Evolutionary conservation across 1,140 invertebrate genomes (phyloP).

Genomic region (Musca domestica): DNA sequence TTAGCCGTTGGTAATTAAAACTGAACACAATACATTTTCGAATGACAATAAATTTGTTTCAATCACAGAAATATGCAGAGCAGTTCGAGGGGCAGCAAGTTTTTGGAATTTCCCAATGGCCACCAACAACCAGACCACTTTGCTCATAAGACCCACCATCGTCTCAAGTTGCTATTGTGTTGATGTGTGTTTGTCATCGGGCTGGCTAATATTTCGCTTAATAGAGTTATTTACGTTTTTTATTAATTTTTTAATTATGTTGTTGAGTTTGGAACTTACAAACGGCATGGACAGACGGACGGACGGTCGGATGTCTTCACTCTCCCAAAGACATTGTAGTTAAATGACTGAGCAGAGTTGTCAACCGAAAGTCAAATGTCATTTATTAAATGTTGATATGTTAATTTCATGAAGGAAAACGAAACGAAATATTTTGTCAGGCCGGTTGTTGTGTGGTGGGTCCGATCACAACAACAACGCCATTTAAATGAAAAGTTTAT

Average conservation of each 20-base stretch:
- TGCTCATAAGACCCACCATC: too few species aligned
- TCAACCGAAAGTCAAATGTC: slow-evolving; percentile 21
- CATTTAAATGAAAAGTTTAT: too few species aligned
- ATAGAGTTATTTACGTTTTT: slow-evolving; percentile 20
- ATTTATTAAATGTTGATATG: slow-evolving; percentile 19
- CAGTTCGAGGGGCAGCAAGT: neutral
- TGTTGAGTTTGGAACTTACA: slow-evolving; percentile 6
- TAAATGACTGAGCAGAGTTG: neutral
- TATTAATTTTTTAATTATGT: slow-evolving; percentile 21
- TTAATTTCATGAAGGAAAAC: neutral
- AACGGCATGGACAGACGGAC: neutral
- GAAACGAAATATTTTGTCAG: slow-evolving; percentile 17
- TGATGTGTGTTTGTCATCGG: slow-evolving; percentile 2
- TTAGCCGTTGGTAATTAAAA: slow-evolving; percentile 12
- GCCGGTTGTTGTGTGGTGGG: neutral
- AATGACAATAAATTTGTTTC: slow-evolving; percentile 10
- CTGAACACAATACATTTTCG: slow-evolving; percentile 9
- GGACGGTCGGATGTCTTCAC: too few species aligned
- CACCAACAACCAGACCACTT: too few species aligned
- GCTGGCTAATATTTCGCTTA: slow-evolving; percentile 3
- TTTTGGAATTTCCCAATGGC: slow-evolving; percentile 14
- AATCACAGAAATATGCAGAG: slow-evolving; percentile 5
- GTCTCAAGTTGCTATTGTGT: too few species aligned
- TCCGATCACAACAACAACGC: too few species aligned
- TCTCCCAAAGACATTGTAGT: too few species aligned